phyloP scores from a whole-genome alignment of 1,140 invertebrate genomes.

The Papilio polytes region DNA sequence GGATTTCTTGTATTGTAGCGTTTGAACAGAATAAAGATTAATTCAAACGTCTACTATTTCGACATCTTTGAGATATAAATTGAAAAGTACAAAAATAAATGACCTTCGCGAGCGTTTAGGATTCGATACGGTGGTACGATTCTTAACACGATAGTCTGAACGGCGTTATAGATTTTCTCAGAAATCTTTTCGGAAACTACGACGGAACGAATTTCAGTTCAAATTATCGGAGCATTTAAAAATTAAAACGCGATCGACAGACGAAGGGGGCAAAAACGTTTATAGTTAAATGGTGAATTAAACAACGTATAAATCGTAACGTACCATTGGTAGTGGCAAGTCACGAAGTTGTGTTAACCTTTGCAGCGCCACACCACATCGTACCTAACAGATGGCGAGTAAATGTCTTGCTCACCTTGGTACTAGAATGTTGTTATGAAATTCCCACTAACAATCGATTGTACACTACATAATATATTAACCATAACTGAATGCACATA shows the following conservation, averaged over 20 bases:
- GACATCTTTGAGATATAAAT: conserved; percentile 34
- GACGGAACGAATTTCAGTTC: conserved; percentile 37
- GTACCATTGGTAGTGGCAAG: conserved; percentile 58
- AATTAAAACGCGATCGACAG: conserved; percentile 23
- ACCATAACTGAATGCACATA: conserved; percentile 25
- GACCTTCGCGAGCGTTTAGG: conserved; percentile 28
- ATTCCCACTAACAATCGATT: conserved; percentile 48
- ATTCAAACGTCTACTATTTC: background rate
- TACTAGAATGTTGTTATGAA: conserved; percentile 67
- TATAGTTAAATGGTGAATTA: conserved; percentile 32
- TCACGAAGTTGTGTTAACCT: conserved; percentile 75
- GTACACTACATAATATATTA: conserved; percentile 26
- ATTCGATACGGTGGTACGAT: conserved; percentile 32
- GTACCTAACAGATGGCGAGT: conserved; percentile 64
- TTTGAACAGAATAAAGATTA: conserved; percentile 30
- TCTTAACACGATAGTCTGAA: conserved; percentile 30
- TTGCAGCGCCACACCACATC: conserved; percentile 59
- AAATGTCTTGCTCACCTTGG: conserved; percentile 74
- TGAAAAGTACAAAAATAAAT: conserved; percentile 32
- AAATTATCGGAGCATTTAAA: conserved; percentile 29
- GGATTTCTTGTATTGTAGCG: conserved; percentile 26
- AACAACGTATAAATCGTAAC: conserved; percentile 61
- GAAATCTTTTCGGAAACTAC: conserved; percentile 30
- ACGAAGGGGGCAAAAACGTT: conserved; percentile 18
- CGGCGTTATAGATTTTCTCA: conserved; percentile 35